These are phyloP conservation scores for Cephalopterus ornatus DNA, from an alignment of 2,113 vertebrate genomes.

Conservation along the genomic window DNA sequence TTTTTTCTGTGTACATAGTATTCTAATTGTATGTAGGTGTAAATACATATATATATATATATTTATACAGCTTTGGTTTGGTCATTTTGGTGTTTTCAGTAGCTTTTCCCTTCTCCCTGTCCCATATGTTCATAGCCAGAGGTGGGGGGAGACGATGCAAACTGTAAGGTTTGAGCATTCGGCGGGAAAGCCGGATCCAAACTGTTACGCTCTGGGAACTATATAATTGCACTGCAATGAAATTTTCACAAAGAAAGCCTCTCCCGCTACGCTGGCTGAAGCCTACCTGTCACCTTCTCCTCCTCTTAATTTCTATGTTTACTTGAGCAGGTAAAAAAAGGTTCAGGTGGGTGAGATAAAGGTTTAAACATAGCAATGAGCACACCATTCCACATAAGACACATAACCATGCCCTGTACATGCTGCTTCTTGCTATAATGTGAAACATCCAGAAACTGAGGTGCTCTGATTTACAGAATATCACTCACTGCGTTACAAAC, in stretches of 20 bases:
- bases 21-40: too few species aligned
- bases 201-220: neutral
- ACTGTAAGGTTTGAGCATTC: too few species aligned
- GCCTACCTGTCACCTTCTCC: neutral
- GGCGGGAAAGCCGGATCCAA: too few species aligned
- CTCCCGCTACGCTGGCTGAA: neutral
- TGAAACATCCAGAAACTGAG: neutral
- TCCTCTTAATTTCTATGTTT: neutral
- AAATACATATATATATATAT: too few species aligned
- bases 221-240: neutral
- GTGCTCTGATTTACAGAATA: neutral
- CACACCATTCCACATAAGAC: neutral
- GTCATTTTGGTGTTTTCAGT: too few species aligned
- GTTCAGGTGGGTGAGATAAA: neutral
- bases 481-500: neutral
- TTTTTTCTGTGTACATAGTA: too few species aligned
- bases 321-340: neutral
- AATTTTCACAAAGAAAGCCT: neutral
- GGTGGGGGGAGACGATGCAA: too few species aligned
- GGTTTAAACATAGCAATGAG: neutral
- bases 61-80: too few species aligned
- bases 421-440: neutral
- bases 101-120: too few species aligned
- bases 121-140: too few species aligned
- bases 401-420: neutral